Evolutionary conservation across 2,113 vertebrate genomes (phyloP), one percentile per base, ranked within the genome.

Genomic region (Meles meles): DNA sequence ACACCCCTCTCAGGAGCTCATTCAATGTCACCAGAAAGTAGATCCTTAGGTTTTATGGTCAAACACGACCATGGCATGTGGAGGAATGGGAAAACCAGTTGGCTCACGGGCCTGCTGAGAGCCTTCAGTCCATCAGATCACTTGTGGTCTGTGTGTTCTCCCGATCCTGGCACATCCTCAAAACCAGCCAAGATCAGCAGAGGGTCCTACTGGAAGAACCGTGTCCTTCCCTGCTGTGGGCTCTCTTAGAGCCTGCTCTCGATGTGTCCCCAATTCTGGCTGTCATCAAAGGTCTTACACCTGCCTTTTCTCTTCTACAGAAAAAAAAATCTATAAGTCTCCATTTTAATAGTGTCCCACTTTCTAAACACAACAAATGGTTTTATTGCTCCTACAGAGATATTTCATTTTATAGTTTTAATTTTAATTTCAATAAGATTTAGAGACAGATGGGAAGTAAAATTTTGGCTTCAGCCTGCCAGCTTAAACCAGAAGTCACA

Each of bases 141-240:
- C 31, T 39, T 55, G 79, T 3, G 14, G 9, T 76, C 12, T 17
- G 61, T 39, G 67, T 77, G n/a, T 44, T 15, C 21, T 49, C 31
- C 76, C 37, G 27, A 0, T 80, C 20, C 34, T 49, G 69, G 6
- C 3, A 31, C 10, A 67, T 37, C 37, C 44, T 4, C 14, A 2
- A 37, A 79, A 77, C 44, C 47, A 89, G 25, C 23, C 29, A 17
- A 6, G 31, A 34, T 49, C 11, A 9, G 20, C 44, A 55, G n/a
- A 49, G 3, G 25, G 37, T 34, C 20, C 21, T 87, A 0, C 2
- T 18, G 25, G 34, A 29, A 57, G 49, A 44, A 34, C 0, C 9
- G 5, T 18, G 4, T 29, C 12, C 11, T 2, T 0, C 2, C 63
- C 6, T 5, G 47, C 25, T 37, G 18, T 0, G 6, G 25, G 61